These are phyloP conservation scores for Drosophila bocqueti DNA, from an alignment of 1,140 invertebrate species.

Conservation along the genomic window DNA sequence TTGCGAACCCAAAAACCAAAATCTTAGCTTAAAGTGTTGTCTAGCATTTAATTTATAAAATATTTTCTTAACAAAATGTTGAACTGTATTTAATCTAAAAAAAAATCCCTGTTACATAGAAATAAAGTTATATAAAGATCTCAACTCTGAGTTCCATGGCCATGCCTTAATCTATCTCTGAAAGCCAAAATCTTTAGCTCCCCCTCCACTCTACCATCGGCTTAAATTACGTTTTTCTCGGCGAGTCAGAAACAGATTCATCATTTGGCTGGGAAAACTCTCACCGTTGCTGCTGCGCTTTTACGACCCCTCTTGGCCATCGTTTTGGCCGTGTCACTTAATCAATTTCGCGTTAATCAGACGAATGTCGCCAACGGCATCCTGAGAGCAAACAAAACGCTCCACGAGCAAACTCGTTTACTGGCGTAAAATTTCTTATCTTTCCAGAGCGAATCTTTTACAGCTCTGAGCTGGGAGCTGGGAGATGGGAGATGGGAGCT, in stretches of 20 bases:
- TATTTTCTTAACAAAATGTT: neutral
- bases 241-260: slow-evolving; percentile 47
- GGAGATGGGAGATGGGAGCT: neutral
- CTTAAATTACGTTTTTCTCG: slow-evolving; percentile 41
- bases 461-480: slow-evolving; percentile 8
- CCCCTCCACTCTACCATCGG: slow-evolving; percentile 6
- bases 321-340: slow-evolving; percentile 69
- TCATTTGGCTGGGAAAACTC: slow-evolving; percentile 30
- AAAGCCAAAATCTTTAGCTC: slow-evolving; percentile 18
- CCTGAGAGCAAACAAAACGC: slow-evolving; percentile 70
- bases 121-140: neutral
- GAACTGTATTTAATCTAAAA: neutral
- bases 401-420: slow-evolving; percentile 43
- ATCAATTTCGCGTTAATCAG: slow-evolving; percentile 83
- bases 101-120: neutral
- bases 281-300: slow-evolving; percentile 16
- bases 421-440: slow-evolving; percentile 62
- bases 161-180: slow-evolving; percentile 19
- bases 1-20: too few species aligned
- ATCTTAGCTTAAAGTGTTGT: too few species aligned
- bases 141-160: neutral
- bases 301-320: slow-evolving; percentile 36
- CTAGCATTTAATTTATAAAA: too few species aligned
- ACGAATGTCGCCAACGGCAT: slow-evolving; percentile 74
- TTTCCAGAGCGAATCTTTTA: slow-evolving; percentile 37